Base-by-base conservation (phyloP, 2,888 invertebrate species). In the Euzophera pinguis region DNA sequence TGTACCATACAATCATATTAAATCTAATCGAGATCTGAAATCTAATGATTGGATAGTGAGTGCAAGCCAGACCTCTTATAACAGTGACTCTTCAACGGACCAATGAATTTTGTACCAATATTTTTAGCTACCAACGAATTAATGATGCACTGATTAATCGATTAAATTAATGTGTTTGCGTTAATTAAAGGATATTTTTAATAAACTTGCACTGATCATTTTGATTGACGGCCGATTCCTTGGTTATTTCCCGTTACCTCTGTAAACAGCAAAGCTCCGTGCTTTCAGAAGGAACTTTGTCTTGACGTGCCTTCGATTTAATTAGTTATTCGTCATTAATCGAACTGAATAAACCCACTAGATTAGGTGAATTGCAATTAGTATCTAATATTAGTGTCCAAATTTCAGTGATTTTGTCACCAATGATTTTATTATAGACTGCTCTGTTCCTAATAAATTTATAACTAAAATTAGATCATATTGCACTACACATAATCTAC, bases 401-500 rank as follows among this genome's bases (percentile, higher is more conserved):
- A 88, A 86, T 80, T 87, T 84, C 86, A 86, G 87, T 89, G 87
- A 88, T 88, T 22, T 73, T 64, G 72, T 84, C 87, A 83, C 87
- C 88, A 87, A 89, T 88, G 88, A 88, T 83, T 80, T 81, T 79
- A 78, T 77, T 81, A 81, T 85, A 85, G 78, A 79, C 78, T 80
- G 71, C 70, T 67, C 75, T 81, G 89, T 89, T 89, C 88, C 89
- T 89, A 88, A 70, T 79, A 80, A 78, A 75, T 76, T 77, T 69
- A 72, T 65, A 64, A 73, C 71, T 78, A 63, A 72, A 77, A 73
- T 70, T 68, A 65, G 61, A 65, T 70, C 55, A 62, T 53, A 56
- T 72, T 84, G 73, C 73, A 63, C 71, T 84, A 84, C 77, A 75
- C 69, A 67, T 83, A 88, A 89, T 86, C 85, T 79, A 87, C 80